Evolutionary conservation across 2,888 invertebrate genomes (phyloP).

Genomic region (Phasia obesa): DNA sequence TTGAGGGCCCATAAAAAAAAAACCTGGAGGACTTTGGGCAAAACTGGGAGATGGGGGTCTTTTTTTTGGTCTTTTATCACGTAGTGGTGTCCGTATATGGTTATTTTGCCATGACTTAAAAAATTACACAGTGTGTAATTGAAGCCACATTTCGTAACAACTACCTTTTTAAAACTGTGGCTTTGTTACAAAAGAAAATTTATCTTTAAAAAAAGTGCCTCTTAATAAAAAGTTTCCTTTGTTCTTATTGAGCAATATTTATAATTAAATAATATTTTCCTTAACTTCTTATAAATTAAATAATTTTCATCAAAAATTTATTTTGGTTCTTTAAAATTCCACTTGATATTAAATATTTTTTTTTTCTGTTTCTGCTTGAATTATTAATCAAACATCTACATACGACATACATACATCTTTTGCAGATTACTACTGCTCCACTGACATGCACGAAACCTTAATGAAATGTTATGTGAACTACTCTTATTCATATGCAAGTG

Average conservation of each 20-base stretch:
- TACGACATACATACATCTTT: neutral
- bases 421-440: conserved; percentile 24
- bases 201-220: neutral
- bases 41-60: no score
- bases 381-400: conserved; percentile 25
- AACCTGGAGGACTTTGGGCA: no score
- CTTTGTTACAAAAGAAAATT: no score
- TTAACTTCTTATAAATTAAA: neutral
- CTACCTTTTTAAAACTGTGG: no score
- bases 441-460: conserved; percentile 40
- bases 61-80: no score
- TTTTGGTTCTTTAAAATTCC: neutral
- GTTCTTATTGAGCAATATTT: neutral
- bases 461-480: conserved; percentile 46
- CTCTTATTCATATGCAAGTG: neutral
- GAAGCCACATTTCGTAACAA: no score
- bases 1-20: no score
- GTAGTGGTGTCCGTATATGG: no score
- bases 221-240: neutral
- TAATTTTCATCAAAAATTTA: neutral
- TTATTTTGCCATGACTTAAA: no score
- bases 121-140: no score
- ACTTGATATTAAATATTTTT: neutral
- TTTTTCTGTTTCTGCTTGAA: neutral
- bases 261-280: neutral